Evolutionary conservation across 2,888 invertebrate species (phyloP), one percentile per base, ranked within the genome.

Genomic region (Hydroisotoma schaefferi): DNA sequence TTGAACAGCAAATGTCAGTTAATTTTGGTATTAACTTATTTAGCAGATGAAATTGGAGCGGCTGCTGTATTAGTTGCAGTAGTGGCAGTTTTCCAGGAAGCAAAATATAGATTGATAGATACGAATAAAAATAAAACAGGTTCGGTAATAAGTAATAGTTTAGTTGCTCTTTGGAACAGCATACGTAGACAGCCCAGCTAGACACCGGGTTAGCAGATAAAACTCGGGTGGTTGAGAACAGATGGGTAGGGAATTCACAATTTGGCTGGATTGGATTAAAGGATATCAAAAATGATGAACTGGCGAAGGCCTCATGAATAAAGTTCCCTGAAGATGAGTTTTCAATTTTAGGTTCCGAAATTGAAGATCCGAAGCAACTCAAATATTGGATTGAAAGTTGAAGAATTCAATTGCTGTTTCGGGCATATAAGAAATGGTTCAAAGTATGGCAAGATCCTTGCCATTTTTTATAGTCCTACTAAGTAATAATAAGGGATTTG

Each of bases 161-260:
- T 40, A 15, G 8, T 33, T 15, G 8, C 33, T 8, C 8, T 40
- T 40, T 40, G 5, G n/a, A n/a, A n/a, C n/a, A n/a, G n/a, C n/a
- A n/a, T n/a, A n/a, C n/a, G n/a, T n/a, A n/a, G n/a, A n/a, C n/a
- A n/a, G n/a, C n/a, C n/a, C n/a, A n/a, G n/a, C n/a, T n/a, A n/a
- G n/a, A n/a, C n/a, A n/a, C n/a, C n/a, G n/a, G n/a, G n/a, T 40
- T 10, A 40, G 15, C n/a, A 40, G 40, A 18, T 40, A 20, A 10
- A 40, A 40, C 20, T 5, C 40, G 40, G 20, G 20, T 40, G 20
- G 40, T 22, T 29, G 52, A 28, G 49, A 53, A 53, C 53, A 53
- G 53, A 53, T 53, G 53, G 53, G 53, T 26, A 26, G 53, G 53
- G 53, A 53, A 53, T 53, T 53, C 37, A 53, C 38, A 23, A 53